Evolutionary conservation across 2,113 vertebrate species (phyloP).

Genomic region (Spea multiplicata): DNA sequence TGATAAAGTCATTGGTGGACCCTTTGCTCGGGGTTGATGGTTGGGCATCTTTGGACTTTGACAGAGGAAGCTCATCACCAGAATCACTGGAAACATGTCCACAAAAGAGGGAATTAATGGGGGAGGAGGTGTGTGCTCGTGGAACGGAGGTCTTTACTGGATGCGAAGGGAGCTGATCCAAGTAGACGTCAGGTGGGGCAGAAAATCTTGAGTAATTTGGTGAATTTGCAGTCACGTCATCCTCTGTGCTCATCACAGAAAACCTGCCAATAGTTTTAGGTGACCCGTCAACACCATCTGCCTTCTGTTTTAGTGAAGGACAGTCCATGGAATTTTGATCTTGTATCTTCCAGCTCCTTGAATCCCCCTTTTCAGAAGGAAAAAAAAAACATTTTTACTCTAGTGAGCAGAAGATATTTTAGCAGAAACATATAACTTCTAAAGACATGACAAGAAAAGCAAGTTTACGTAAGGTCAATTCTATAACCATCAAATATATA

Average conservation of each 20-base stretch:
- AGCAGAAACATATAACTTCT: no score
- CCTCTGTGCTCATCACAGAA: conserved; percentile 85
- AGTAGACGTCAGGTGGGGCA: conserved; percentile 87
- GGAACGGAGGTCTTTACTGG: conserved; percentile 70
- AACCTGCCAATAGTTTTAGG: conserved; percentile 89
- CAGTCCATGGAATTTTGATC: conserved; percentile 33
- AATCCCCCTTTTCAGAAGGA: neutral
- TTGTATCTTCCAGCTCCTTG: neutral
- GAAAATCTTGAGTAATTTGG: conserved; percentile 83
- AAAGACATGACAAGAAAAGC: no score
- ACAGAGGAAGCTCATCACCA: conserved; percentile 76
- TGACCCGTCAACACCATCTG: conserved; percentile 49
- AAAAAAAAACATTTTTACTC: no score
- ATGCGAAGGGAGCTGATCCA: conserved; percentile 78
- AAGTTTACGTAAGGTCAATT: no score
- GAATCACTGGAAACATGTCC: conserved; percentile 87
- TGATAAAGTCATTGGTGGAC: conserved; percentile 79
- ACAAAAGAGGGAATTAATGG: conserved; percentile 64
- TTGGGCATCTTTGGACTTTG: conserved; percentile 59
- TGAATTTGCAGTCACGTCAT: conserved; percentile 77
- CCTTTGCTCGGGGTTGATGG: conserved; percentile 65
- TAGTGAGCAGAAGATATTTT: no score
- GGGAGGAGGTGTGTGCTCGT: conserved; percentile 72
- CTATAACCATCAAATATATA: no score
- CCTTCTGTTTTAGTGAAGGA: conserved; percentile 44